Evolutionary conservation across 2,113 vertebrate genomes (phyloP).

Genomic region (Petrocephalus microphthalmus): DNA sequence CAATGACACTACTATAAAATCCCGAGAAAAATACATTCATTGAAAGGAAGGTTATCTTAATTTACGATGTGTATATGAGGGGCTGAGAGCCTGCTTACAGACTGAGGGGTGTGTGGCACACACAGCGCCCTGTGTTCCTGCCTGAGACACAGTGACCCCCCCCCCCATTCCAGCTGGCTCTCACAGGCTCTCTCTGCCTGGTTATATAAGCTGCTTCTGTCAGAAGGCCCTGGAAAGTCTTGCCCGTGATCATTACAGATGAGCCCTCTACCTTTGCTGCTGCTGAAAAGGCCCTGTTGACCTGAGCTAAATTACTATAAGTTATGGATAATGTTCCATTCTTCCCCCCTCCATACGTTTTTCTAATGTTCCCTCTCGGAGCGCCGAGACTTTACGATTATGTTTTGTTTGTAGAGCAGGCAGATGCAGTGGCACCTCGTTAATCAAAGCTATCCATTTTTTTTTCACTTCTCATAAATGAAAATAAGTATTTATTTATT

Average conservation of each 20-base stretch:
- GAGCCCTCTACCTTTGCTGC: conserved; percentile 37
- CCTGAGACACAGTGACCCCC: conserved; percentile 41
- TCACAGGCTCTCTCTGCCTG: conserved; percentile 23
- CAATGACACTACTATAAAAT: conserved; percentile 49
- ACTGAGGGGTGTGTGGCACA: conserved; percentile 33
- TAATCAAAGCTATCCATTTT: conserved; percentile 43
- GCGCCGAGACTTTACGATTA: conserved; percentile 30
- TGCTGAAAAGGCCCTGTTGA: conserved; percentile 40
- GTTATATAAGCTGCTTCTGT: conserved; percentile 42
- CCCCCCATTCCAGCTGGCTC: conserved; percentile 23
- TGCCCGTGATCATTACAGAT: conserved; percentile 40
- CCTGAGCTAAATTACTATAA: conserved; percentile 37
- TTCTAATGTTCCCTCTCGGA: conserved; percentile 26
- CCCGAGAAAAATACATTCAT: conserved; percentile 33
- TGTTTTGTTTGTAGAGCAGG: conserved; percentile 32
- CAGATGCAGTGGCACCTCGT: conserved; percentile 43
- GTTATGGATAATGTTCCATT: conserved; percentile 32
- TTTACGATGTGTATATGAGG: conserved; percentile 51
- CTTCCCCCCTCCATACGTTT: conserved; percentile 15
- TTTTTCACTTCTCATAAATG: conserved; percentile 31
- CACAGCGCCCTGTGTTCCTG: conserved; percentile 47
- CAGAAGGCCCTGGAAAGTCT: conserved; percentile 37
- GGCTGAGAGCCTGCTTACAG: conserved; percentile 41
- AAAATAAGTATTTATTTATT: conserved; percentile 44
- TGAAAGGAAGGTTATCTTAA: conserved; percentile 48